phyloP scores from a whole-genome alignment of 2,888 invertebrate genomes.

The Andrena dorsata region DNA sequence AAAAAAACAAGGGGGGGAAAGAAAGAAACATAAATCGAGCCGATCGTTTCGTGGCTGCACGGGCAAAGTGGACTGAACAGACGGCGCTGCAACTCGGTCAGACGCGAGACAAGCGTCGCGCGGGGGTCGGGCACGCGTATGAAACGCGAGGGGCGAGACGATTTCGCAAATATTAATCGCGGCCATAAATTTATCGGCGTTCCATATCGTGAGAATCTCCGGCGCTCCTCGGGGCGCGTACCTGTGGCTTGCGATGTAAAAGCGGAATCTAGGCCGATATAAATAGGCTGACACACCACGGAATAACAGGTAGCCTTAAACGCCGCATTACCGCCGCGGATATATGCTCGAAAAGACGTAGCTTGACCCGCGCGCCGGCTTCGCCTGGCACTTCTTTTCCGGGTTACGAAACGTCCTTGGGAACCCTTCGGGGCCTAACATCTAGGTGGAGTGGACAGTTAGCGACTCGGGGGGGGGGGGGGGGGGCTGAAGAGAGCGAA shows the following conservation, averaged over 20 bases:
- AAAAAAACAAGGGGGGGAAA: not conserved
- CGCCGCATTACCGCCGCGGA: conserved; percentile 60
- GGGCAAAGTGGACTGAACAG: conserved; percentile 32
- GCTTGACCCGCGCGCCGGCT: not conserved
- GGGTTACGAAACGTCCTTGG: conserved; percentile 17
- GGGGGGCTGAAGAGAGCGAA: not conserved
- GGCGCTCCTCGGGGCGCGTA: conserved; percentile 75
- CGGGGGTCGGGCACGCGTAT: not conserved
- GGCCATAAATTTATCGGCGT: conserved; percentile 73
- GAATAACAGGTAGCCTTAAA: conserved; percentile 84
- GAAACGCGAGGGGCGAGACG: conserved; percentile 31
- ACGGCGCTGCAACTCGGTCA: conserved; percentile 41
- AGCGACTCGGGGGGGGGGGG: too few species aligned
- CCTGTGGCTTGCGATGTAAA: conserved; percentile 80
- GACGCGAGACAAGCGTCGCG: conserved; percentile 12
- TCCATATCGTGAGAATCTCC: conserved; percentile 81
- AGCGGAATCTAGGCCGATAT: conserved; percentile 85
- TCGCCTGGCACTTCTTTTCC: conserved; percentile 36
- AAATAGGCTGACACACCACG: conserved; percentile 83
- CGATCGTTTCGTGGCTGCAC: conserved; percentile 42
- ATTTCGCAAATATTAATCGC: conserved; percentile 79
- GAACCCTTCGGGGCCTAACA: not conserved
- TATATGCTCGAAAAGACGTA: conserved; percentile 50
- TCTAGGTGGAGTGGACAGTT: conserved; percentile 5
- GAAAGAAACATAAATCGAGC: conserved; percentile 7